Percentiles rank a stretch among this genome's conserved stretches.
Conservation (phyloP, 2,113 vertebrate species). For the Xiphophorus hellerii region DNA sequence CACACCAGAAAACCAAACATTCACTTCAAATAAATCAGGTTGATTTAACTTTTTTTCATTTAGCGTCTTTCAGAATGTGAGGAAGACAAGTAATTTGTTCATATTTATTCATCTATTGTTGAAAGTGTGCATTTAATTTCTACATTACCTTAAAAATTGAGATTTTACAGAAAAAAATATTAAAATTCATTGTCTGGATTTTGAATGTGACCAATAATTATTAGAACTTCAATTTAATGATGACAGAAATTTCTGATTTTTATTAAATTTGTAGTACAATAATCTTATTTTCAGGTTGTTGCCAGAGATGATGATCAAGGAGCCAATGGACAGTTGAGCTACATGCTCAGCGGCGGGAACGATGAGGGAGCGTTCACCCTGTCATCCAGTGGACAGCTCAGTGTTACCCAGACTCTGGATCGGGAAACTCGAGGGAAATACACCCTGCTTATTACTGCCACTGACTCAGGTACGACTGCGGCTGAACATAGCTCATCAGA, state of each 20-base stretch:
- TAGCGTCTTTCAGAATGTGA: no score
- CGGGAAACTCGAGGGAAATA: slow-evolving; percentile 86
- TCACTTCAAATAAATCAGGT: no score
- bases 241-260: no score
- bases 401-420: slow-evolving; percentile 87
- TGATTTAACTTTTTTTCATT: no score
- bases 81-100: no score
- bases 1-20: no score
- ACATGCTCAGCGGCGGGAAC: slow-evolving; percentile 85
- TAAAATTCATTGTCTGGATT: not conserved
- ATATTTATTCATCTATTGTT: no score
- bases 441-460: slow-evolving; percentile 86
- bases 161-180: not conserved
- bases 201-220: not conserved
- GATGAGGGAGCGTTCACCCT: slow-evolving; percentile 88
- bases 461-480: slow-evolving; percentile 85
- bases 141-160: not conserved
- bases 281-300: slow-evolving; percentile 82
- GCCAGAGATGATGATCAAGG: slow-evolving; percentile 95
- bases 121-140: not conserved
- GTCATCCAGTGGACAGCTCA: slow-evolving; percentile 87
- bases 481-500: not conserved
- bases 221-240: no score
- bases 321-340: slow-evolving; percentile 88
- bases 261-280: not conserved